phyloP scores from a whole-genome alignment of 2,888 invertebrate genomes.

The Ctena decussata region DNA sequence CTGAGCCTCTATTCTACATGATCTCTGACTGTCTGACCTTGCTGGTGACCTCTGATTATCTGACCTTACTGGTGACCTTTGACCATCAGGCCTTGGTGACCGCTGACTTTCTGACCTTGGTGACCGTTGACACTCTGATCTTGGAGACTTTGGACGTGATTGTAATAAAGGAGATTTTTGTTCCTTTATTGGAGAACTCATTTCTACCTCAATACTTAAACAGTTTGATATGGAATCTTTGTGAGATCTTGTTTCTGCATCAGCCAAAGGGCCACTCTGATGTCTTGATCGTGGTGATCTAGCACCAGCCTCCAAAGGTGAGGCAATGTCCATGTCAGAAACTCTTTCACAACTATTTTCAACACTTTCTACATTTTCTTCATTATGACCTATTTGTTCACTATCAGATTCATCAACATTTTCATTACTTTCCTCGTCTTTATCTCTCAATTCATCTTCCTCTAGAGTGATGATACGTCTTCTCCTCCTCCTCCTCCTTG shows the following conservation, averaged over 20 bases:
- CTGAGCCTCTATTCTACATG: background rate
- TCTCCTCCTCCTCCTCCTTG: slow-evolving; percentile 30
- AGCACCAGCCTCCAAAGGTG: background rate
- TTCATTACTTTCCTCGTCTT: slow-evolving; percentile 62
- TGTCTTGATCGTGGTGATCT: background rate
- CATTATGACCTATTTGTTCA: slow-evolving; percentile 41
- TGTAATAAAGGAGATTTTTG: slow-evolving; percentile 45
- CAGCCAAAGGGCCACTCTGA: background rate
- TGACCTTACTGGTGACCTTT: slow-evolving; percentile 7
- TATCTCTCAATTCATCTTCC: slow-evolving; percentile 33
- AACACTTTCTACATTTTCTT: slow-evolving; percentile 71
- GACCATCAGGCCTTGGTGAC: background rate
- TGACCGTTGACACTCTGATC: slow-evolving; percentile 4
- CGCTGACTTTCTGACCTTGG: background rate
- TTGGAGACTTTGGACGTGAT: background rate
- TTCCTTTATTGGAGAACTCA: slow-evolving; percentile 51
- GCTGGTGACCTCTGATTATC: background rate
- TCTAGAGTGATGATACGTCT: slow-evolving; percentile 24
- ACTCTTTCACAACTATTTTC: slow-evolving; percentile 10
- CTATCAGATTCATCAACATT: slow-evolving; percentile 53
- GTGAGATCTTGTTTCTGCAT: slow-evolving; percentile 1
- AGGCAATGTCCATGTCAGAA: background rate
- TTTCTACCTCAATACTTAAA: slow-evolving; percentile 55
- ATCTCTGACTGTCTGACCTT: background rate
- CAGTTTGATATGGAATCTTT: slow-evolving; percentile 34